Base-by-base conservation (phyloP, 2,888 invertebrate species). In the Rutpela maculata region DNA sequence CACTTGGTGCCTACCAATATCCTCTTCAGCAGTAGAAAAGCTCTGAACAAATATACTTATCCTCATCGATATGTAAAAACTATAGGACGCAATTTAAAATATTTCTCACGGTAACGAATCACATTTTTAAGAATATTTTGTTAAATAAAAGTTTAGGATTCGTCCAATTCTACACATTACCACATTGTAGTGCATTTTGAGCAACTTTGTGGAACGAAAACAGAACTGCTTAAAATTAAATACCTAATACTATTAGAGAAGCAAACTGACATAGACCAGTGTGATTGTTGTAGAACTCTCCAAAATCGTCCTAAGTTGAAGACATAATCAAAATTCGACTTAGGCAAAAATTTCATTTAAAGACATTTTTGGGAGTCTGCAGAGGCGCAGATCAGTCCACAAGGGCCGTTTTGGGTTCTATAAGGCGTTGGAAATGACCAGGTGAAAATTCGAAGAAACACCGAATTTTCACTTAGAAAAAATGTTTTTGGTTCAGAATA, bases 251-350 rank as follows among this genome's bases (percentile, higher is more conserved):
- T 18, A 69, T 69, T 57, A 57, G 57, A 38, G 70, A 70, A 43
- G 70, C 38, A 55, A 59, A 67, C 31, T 68, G 26, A 19, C 50
- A 79, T 76, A 79, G 79, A 81, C 81, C 79, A 79, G 79, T 73
- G 79, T 59, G 74, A n/a, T n/a, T n/a, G n/a, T n/a, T n/a, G n/a
- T n/a, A n/a, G n/a, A n/a, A n/a, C n/a, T n/a, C n/a, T n/a, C n/a
- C n/a, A n/a, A n/a, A n/a, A n/a, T n/a, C n/a, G n/a, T n/a, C n/a
- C n/a, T n/a, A n/a, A n/a, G n/a, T n/a, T n/a, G n/a, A n/a, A n/a
- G n/a, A n/a, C n/a, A n/a, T n/a, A n/a, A n/a, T n/a, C n/a, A n/a
- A n/a, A n/a, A n/a, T n/a, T n/a, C n/a, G n/a, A n/a, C n/a, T n/a
- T n/a, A n/a, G n/a, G n/a, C n/a, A n/a, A n/a, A n/a, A n/a, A n/a